Conservation (phyloP, 2,797 vertebrate species). For the Aphelocoma californica region DNA sequence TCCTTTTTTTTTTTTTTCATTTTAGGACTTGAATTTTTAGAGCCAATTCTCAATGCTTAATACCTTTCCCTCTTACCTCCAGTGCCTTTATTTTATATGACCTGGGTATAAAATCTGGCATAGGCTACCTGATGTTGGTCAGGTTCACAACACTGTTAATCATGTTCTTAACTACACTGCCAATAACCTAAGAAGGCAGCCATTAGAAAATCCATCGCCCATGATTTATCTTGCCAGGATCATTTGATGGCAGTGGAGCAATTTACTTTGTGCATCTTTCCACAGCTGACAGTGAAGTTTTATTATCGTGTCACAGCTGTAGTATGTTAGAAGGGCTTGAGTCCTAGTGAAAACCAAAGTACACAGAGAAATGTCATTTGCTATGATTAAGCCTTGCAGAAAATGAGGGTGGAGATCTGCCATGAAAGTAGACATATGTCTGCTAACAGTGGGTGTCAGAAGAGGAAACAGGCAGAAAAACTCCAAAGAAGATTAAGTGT, state of each 20-base stretch:
- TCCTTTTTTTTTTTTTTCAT: background rate
- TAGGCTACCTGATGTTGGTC: background rate
- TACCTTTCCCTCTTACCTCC: background rate
- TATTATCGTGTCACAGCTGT: background rate
- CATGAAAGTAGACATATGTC: background rate
- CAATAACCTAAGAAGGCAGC: conserved; percentile 8
- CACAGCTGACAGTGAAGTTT: background rate
- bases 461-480: background rate
- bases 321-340: background rate
- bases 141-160: background rate
- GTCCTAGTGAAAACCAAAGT: background rate
- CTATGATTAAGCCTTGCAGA: conserved; percentile 10
- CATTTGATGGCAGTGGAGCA: background rate
- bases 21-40: background rate
- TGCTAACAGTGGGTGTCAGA: conserved; percentile 8
- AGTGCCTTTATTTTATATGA: background rate
- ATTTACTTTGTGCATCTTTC: conserved; percentile 27
- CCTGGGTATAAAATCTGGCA: background rate
- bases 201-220: conserved; percentile 8
- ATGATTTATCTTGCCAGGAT: conserved; percentile 21
- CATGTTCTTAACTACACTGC: background rate
- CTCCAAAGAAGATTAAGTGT: background rate
- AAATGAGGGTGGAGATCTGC: background rate
- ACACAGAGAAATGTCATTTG: background rate
- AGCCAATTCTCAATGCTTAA: background rate